Evolutionary conservation across 2,113 vertebrate genomes (phyloP), one percentile per base, ranked within the genome.

Genomic region (Sander lucioperca): DNA sequence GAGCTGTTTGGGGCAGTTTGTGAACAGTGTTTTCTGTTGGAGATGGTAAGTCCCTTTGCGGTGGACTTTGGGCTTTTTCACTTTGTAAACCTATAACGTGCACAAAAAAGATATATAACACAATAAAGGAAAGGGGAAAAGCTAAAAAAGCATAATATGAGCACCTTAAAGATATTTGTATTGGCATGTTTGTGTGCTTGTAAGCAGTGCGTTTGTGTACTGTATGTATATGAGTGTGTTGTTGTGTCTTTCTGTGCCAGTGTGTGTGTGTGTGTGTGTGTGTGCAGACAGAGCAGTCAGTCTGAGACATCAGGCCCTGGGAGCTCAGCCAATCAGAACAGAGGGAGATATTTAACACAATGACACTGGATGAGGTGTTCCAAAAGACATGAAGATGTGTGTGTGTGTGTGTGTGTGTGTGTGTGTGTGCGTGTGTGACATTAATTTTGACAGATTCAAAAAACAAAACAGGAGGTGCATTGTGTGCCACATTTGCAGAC

Each of bases 321-420:
- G 83, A 89, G 54, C 58, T 71, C 12, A 79, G 74, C 74, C 85
- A 85, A 84, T 86, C 81, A 86, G 74, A 56, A 71, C 21, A 1
- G 16, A 30, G 27, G 18, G 57, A 81, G 62, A 56, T 43, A 79
- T 70, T 75, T 82, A 27, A 48, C n/a, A 33, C 30, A 58, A 61
- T 68, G 62, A 47, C 65, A 63, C 33, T 19, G 50, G 56, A 62
- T 58, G 70, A 89, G 69, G 74, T 53, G 25, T 47, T 83, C 36
- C 73, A 30, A 66, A 72, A 56, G 27, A 68, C 50, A 72, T 7
- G 54, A 79, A 76, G 10, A 11, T 43, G 54, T 50, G 67, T 67
- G 36, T 68, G 58, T 66, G 65, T 30, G 63, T 39, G 39, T 9
- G 19, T 50, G 64, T 63, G 82, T 19, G 62, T 54, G 77, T 30